phyloP scores from a whole-genome alignment of 2,113 vertebrate species.

The Clarias macrocephalus region DNA sequence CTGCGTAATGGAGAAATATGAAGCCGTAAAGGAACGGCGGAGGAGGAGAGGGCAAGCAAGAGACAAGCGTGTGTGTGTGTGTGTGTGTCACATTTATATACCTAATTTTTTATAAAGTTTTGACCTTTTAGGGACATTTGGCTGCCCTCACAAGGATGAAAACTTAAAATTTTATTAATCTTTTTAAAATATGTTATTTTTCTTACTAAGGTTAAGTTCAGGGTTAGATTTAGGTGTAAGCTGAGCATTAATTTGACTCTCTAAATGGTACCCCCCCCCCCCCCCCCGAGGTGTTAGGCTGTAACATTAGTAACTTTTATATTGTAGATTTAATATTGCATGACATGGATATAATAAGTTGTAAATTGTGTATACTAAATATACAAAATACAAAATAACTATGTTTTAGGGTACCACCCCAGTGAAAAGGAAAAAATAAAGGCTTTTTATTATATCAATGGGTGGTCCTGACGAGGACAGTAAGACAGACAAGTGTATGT shows the following conservation, averaged over 20 bases:
- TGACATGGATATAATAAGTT: neutral
- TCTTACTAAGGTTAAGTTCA: neutral
- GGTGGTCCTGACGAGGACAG: neutral
- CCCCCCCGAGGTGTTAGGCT: neutral
- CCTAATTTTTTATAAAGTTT: neutral
- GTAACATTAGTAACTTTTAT: neutral
- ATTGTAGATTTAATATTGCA: neutral
- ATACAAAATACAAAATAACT: neutral
- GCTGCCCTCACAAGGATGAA: neutral
- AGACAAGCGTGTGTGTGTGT: slow-evolving; percentile 27
- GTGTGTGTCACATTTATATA: neutral
- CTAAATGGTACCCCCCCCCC: neutral
- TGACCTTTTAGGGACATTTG: neutral
- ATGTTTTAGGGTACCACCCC: neutral
- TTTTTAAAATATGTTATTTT: neutral
- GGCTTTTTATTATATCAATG: neutral
- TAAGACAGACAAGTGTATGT: neutral
- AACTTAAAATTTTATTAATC: neutral
- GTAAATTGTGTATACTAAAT: neutral
- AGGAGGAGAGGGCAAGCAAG: slow-evolving; percentile 50
- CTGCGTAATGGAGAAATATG: slow-evolving; percentile 74
- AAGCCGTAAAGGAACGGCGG: slow-evolving; percentile 43
- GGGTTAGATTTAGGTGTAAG: neutral
- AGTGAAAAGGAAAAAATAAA: neutral
- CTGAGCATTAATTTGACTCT: neutral